These are phyloP conservation scores for Acanthiza pusilla DNA, from an alignment of 2,797 vertebrate species.

Conservation along the genomic window DNA sequence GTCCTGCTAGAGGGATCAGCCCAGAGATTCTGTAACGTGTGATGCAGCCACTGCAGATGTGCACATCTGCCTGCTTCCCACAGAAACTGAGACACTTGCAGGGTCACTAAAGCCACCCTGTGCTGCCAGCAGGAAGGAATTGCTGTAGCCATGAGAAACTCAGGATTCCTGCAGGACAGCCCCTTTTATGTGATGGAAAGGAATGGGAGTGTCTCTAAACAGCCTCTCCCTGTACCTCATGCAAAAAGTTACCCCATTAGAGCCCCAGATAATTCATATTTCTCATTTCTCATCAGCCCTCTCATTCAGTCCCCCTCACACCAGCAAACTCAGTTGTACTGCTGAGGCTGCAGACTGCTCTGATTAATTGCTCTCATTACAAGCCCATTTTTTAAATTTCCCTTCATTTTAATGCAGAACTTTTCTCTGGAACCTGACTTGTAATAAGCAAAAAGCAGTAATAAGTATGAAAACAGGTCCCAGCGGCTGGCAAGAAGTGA, in stretches of 20 bases:
- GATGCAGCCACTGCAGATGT: neutral
- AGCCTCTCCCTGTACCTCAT: neutral
- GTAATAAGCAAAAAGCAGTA: neutral
- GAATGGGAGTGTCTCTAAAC: neutral
- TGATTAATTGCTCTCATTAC: slow-evolving; percentile 55
- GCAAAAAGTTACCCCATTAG: neutral
- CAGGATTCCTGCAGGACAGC: neutral
- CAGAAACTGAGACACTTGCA: neutral
- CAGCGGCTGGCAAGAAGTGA: neutral
- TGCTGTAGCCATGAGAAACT: neutral
- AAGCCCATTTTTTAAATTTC: slow-evolving; percentile 28
- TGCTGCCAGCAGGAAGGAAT: neutral
- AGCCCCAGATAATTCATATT: neutral
- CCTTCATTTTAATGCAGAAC: slow-evolving; percentile 25
- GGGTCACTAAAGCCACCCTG: neutral
- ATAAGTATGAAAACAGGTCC: neutral
- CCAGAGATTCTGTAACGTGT: neutral
- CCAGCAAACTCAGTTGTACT: neutral
- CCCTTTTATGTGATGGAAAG: neutral
- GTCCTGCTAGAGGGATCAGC: neutral
- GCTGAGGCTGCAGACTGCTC: neutral
- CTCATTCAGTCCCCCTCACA: neutral
- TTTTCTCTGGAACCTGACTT: neutral
- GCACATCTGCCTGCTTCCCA: neutral
- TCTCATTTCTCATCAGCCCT: slow-evolving; percentile 6